These are phyloP conservation scores for Entomobrya proxima DNA, from an alignment of 2,888 invertebrate genomes.

Conservation along the genomic window DNA sequence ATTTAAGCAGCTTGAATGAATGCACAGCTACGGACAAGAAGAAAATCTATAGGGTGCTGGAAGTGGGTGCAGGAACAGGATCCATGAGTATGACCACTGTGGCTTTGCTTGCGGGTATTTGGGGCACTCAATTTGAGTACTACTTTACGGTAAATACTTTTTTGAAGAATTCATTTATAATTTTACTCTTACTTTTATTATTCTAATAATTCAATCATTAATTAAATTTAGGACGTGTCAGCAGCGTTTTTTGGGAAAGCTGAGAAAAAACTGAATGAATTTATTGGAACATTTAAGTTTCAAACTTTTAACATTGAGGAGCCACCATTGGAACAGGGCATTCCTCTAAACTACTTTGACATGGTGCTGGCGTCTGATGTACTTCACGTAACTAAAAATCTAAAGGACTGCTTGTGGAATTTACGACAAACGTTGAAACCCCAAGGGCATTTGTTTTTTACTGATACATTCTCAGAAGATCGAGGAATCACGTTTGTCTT, in stretches of 20 bases:
- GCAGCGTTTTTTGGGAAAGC: conserved; percentile 50
- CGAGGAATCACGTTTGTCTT: conserved; percentile 30
- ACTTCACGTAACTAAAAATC: conserved; percentile 52
- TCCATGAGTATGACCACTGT: neutral
- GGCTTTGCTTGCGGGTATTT: neutral
- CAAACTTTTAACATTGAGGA: conserved; percentile 54
- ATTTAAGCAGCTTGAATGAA: neutral
- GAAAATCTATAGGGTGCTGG: conserved; percentile 3
- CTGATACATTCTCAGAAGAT: conserved; percentile 9
- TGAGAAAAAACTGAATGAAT: conserved; percentile 42
- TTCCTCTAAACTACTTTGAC: conserved; percentile 51
- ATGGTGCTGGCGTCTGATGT: conserved; percentile 37
- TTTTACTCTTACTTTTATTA: no score
- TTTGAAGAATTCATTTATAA: no score
- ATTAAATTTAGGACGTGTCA: no score
- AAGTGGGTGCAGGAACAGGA: conserved; percentile 46
- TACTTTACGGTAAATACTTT: conserved; percentile 55
- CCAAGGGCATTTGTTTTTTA: conserved; percentile 30
- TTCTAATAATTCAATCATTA: no score
- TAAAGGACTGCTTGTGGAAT: conserved; percentile 24
- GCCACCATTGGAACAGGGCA: conserved; percentile 49
- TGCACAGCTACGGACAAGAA: neutral
- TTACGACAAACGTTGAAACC: conserved; percentile 34
- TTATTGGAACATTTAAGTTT: neutral
- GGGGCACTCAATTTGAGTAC: conserved; percentile 17